A percentile compares a stretch with the other conserved stretches of the same genome.
Conservation (phyloP, 2,113 vertebrate species). For the Cebidichthys violaceus region DNA sequence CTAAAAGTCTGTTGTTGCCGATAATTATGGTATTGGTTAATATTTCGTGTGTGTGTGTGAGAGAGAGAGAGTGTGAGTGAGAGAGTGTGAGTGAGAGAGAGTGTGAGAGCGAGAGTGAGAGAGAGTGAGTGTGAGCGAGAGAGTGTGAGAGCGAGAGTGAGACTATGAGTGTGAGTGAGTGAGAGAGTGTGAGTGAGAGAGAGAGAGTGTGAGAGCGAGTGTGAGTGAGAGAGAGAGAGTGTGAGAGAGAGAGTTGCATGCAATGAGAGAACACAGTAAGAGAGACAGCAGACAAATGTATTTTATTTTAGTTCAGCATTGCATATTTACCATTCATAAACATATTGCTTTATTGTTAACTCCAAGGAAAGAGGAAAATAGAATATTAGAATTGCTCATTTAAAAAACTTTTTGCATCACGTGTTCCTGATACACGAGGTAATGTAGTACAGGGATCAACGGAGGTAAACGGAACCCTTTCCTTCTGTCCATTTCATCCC, state of each 20-base stretch:
- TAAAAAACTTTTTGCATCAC: slow-evolving; percentile 71
- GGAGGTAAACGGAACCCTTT: not conserved
- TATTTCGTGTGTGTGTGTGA: not conserved
- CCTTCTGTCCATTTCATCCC: not conserved
- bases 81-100: no score
- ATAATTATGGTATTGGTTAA: not conserved
- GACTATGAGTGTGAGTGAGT: no score
- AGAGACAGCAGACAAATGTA: slow-evolving; percentile 2
- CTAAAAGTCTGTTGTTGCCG: not conserved
- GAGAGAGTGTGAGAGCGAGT: no score
- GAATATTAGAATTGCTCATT: slow-evolving; percentile 34
- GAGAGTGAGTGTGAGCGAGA: no score
- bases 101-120: no score
- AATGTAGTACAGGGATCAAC: slow-evolving; percentile 25
- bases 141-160: no score
- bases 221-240: no score
- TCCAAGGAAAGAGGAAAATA: slow-evolving; percentile 47
- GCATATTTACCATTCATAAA: slow-evolving; percentile 74
- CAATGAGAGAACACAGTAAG: not conserved
- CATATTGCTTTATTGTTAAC: slow-evolving; percentile 66
- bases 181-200: no score
- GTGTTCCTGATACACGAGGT: slow-evolving; percentile 67
- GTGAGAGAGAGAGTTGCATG: no score
- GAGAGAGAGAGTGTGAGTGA: no score
- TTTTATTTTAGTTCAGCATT: slow-evolving; percentile 65